phyloP scores from a whole-genome alignment of 2,888 invertebrate genomes.

The Diplolepis rosae region DNA sequence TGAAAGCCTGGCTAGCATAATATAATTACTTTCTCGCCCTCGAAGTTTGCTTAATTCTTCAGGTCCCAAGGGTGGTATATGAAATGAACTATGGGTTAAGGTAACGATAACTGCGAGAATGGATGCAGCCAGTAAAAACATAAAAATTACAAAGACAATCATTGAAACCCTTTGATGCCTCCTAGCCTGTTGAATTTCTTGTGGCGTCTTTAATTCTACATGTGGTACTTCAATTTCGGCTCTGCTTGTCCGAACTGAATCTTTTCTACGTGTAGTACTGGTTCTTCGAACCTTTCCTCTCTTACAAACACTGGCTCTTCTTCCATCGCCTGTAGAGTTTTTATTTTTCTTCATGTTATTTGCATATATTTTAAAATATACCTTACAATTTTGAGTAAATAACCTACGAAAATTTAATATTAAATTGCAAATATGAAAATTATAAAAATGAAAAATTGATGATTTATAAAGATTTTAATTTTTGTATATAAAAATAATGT shows the following conservation, averaged over 20 bases:
- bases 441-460: neutral
- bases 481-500: no score
- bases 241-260: conserved; percentile 79
- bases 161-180: conserved; percentile 82
- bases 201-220: conserved; percentile 48
- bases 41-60: conserved; percentile 65
- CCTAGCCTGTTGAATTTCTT: conserved; percentile 79
- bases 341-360: conserved; percentile 22
- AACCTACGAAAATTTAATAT: no score
- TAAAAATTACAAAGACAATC: conserved; percentile 82
- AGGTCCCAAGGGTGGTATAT: conserved; percentile 79
- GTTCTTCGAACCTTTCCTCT: conserved; percentile 57
- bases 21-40: conserved; percentile 58
- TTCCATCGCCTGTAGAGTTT: conserved; percentile 59
- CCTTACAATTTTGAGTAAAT: no score
- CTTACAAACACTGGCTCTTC: conserved; percentile 63
- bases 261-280: conserved; percentile 81
- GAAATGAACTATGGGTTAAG: conserved; percentile 82
- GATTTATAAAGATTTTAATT: no score
- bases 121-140: conserved; percentile 83
- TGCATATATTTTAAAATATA: neutral
- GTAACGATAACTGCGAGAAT: conserved; percentile 86
- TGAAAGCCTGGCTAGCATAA: neutral
- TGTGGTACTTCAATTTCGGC: conserved; percentile 58
- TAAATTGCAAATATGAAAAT: no score